Evolutionary conservation across 2,888 invertebrate genomes (phyloP).

Genomic region (Torymus tubicola): DNA sequence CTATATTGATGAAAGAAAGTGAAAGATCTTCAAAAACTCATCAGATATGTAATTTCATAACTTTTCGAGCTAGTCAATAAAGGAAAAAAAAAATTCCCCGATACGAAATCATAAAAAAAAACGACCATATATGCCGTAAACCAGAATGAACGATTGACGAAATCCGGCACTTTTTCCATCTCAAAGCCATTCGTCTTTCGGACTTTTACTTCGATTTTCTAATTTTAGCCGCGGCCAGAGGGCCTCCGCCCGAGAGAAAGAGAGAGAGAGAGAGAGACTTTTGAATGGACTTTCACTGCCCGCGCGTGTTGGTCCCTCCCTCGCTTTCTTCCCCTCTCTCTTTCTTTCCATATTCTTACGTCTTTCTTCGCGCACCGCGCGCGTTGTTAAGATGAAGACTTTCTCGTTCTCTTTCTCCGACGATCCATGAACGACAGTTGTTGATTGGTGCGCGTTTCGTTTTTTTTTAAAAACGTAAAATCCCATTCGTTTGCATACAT

Average conservation of each 20-base stretch:
- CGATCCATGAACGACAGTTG: constrained; percentile 1
- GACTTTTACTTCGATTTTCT: constrained; percentile 47
- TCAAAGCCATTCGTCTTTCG: constrained; percentile 7
- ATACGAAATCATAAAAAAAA: too few species aligned
- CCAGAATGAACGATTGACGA: not conserved
- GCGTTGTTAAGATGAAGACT: not conserved
- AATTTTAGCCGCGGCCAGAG: constrained; percentile 14
- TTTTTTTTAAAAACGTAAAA: too few species aligned
- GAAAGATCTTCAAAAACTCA: too few species aligned
- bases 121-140: too few species aligned
- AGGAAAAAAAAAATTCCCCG: too few species aligned
- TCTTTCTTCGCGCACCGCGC: not conserved
- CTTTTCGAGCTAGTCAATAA: too few species aligned
- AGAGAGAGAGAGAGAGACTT: not conserved
- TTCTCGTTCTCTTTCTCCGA: constrained; percentile 55
- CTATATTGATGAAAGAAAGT: too few species aligned
- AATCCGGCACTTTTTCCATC: not conserved
- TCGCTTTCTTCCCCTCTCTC: not conserved
- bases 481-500: too few species aligned
- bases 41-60: too few species aligned
- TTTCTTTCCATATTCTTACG: not conserved
- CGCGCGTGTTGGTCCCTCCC: not conserved
- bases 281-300: constrained; percentile 31
- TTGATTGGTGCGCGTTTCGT: not conserved
- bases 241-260: not conserved